These are phyloP conservation scores for Gallirallus australis DNA, from an alignment of 2,797 vertebrate genomes.

Conservation along the genomic window DNA sequence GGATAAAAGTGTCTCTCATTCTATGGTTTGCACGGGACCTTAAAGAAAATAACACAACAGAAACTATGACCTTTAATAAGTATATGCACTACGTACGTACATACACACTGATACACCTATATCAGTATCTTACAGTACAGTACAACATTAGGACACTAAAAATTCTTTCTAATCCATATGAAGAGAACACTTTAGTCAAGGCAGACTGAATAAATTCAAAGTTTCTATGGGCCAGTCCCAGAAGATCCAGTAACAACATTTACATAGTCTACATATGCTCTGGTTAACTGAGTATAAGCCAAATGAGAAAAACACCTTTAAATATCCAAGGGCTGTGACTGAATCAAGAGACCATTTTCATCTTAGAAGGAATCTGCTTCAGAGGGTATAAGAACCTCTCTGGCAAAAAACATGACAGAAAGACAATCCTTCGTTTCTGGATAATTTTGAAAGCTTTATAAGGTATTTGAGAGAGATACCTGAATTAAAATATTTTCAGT, in stretches of 20 bases:
- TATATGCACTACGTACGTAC: background rate
- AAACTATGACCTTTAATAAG: background rate
- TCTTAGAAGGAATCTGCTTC: background rate
- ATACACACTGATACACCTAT: background rate
- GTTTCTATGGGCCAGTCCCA: background rate
- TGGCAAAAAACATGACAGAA: background rate
- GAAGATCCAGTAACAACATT: slow-evolving; percentile 33
- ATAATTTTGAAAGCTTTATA: background rate
- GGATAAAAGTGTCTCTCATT: background rate
- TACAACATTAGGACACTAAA: background rate
- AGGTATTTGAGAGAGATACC: background rate
- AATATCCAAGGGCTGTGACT: background rate
- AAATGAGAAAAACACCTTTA: slow-evolving; percentile 34
- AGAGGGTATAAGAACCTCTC: background rate
- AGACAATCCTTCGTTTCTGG: background rate
- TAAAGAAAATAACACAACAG: background rate
- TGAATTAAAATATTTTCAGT: background rate
- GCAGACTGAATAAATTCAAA: background rate
- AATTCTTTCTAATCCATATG: background rate
- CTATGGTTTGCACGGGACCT: background rate
- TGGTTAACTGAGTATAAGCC: background rate
- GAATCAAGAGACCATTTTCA: background rate
- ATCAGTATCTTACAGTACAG: background rate
- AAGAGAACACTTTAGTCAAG: background rate
- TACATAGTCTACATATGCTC: background rate